Evolutionary conservation across 1,140 invertebrate species (phyloP).

Genomic region (Calliopsis andreniformis): DNA sequence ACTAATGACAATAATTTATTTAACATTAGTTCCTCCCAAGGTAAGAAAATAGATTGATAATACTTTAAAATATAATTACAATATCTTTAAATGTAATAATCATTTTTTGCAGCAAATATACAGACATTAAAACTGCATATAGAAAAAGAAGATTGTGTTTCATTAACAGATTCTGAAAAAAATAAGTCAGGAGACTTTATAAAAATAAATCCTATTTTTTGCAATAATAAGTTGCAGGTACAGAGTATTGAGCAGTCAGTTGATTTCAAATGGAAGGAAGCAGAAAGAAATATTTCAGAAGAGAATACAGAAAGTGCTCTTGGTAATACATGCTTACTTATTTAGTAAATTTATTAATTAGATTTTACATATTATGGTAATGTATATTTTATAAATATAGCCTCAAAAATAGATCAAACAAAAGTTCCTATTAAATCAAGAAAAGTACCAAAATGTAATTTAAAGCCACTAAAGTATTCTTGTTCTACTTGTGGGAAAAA

Average conservation of each 20-base stretch:
- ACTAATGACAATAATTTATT: neutral
- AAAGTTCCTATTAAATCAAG: constrained; percentile 50
- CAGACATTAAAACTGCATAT: constrained; percentile 21
- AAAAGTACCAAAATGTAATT: constrained; percentile 52
- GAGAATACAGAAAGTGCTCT: constrained; percentile 23
- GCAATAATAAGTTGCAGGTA: constrained; percentile 20
- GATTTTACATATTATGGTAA: neutral
- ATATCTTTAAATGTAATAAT: constrained; percentile 44
- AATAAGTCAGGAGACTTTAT: constrained; percentile 19
- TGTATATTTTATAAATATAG: constrained; percentile 1
- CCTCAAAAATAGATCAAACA: neutral
- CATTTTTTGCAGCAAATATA: neutral
- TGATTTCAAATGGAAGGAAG: constrained; percentile 35
- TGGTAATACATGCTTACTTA: constrained; percentile 23
- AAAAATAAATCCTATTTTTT: constrained; percentile 26
- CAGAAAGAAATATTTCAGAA: constrained; percentile 26
- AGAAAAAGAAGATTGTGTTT: constrained; percentile 23
- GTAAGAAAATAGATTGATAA: constrained; percentile 8
- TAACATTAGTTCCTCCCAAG: constrained; percentile 8
- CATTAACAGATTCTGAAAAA: neutral
- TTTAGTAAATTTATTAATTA: neutral
- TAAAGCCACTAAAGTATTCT: constrained; percentile 63
- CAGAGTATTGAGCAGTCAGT: constrained; percentile 17
- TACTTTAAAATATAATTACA: constrained; percentile 45
- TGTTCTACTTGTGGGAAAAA: constrained; percentile 77